A percentile compares a stretch with the other conserved stretches of the same genome.
Evolutionary conservation across 2,888 invertebrate genomes (phyloP).

Genomic region (Ennomos quercinarius): DNA sequence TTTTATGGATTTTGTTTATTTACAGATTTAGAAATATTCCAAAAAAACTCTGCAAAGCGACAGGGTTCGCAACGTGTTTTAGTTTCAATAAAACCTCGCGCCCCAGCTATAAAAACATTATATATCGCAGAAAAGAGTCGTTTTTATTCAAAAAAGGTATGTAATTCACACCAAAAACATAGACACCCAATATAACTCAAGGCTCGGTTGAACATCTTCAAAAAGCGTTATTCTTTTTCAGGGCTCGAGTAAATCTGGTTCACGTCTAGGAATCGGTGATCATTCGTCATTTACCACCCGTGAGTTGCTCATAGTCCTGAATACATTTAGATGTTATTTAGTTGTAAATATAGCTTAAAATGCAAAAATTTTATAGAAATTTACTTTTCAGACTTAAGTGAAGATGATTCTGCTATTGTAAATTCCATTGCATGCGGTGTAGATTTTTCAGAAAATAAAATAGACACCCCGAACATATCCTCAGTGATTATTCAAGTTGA

Average conservation of each 20-base stretch:
- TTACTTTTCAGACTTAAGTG: slow-evolving; percentile 55
- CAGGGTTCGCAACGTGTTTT: slow-evolving; percentile 65
- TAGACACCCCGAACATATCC: slow-evolving; percentile 49
- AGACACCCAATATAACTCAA: not conserved
- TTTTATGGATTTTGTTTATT: slow-evolving; percentile 14
- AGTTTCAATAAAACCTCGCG: slow-evolving; percentile 68
- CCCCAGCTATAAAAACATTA: slow-evolving; percentile 68
- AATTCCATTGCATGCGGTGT: slow-evolving; percentile 52
- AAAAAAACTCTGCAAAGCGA: slow-evolving; percentile 52
- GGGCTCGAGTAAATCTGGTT: slow-evolving; percentile 66
- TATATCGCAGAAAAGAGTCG: slow-evolving; percentile 70
- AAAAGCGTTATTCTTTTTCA: slow-evolving; percentile 46
- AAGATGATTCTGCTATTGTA: slow-evolving; percentile 52
- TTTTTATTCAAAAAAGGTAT: slow-evolving; percentile 64
- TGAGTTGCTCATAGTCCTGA: slow-evolving; percentile 49
- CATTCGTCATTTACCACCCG: slow-evolving; percentile 68
- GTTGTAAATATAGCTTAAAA: no score
- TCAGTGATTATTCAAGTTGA: slow-evolving; percentile 53
- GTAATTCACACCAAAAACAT: not conserved
- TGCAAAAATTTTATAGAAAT: not conserved
- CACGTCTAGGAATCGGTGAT: slow-evolving; percentile 72
- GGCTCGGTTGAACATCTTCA: not conserved
- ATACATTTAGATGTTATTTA: no score
- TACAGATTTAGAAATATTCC: slow-evolving; percentile 69
- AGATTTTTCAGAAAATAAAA: slow-evolving; percentile 47